Evolutionary conservation across 2,888 invertebrate genomes (phyloP), one percentile per base, ranked within the genome.

Genomic region (Stramonita haemastoma): DNA sequence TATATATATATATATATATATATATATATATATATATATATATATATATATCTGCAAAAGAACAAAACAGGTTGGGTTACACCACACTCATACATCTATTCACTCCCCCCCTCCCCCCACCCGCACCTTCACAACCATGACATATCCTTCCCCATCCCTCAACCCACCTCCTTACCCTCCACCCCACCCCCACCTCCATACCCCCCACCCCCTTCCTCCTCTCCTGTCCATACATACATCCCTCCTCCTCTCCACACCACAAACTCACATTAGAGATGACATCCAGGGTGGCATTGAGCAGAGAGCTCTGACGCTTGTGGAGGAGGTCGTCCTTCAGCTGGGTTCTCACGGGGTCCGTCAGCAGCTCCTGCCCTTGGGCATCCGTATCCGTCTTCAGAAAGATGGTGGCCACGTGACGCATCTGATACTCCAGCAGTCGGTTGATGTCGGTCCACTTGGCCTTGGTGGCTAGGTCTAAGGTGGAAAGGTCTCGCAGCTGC

Each of bases 181-280:
- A 46, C 46, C 46, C 46, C 46, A 46, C 46, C 46, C 46, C 46
- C 46, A 46, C 46, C 46, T 46, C 46, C 66, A 5, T 17, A 11
- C 17, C 66, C 17, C 17, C 66, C 66, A 22, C 66, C 17, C 17
- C 66, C 66, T 19, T 66, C 17, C 66, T 22, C 17, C 66, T 66
- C 66, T 0, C 66, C 66, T 22, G 17, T 22, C 66, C 66, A 66
- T 11, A 0, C 60, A 11, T 60, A 11, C 60, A 17, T 19, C 60
- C 60, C 19, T 11, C 60, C 60, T 4, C 8, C 66, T 22, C 13
- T 22, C 15, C 22, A 11, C 73, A n/a, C 6, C 26, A 26, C 77
- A 22, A 6, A 56, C 89, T 85, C 36, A 89, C 89, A 29, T 84
- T 89, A 22, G 89, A 85, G 46, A 89, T 73, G 32, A 89, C 85